Evolutionary conservation across 2,888 invertebrate genomes (phyloP).

Genomic region (Rhyacophila evoluta): DNA sequence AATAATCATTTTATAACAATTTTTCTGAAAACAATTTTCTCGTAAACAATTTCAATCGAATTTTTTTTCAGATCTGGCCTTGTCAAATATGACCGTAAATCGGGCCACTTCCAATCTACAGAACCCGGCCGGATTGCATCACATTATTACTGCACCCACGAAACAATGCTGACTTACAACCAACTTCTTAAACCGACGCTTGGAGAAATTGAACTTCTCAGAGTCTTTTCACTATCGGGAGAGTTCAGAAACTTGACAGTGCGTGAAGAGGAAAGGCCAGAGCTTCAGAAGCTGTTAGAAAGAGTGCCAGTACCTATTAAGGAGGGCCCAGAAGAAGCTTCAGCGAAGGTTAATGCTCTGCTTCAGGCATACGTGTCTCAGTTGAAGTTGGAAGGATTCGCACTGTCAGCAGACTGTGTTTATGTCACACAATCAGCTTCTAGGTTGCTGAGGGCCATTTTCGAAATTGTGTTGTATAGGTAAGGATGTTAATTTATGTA

Average conservation of each 20-base stretch:
- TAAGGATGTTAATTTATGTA: too few relatives aligned
- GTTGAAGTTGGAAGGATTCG: conserved; percentile 97
- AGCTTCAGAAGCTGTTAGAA: conserved; percentile 86
- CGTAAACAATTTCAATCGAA: too few relatives aligned
- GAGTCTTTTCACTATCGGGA: conserved; percentile 97
- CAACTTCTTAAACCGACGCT: conserved; percentile 95
- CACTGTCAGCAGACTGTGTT: conserved; percentile 99
- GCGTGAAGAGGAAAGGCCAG: conserved; percentile 95
- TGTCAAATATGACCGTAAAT: conserved; percentile 94
- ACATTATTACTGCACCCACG: conserved; percentile 98
- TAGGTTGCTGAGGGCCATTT: conserved; percentile 94
- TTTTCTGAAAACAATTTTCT: too few relatives aligned
- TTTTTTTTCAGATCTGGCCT: conserved; percentile 83
- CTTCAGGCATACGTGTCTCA: conserved; percentile 83
- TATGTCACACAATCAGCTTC: conserved; percentile 98
- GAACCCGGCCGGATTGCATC: conserved; percentile 98
- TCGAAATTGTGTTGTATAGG: conserved; percentile 90
- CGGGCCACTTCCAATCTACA: conserved; percentile 89
- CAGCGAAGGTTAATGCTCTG: conserved; percentile 81
- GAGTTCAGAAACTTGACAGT: conserved; percentile 96
- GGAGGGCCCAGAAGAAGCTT: conserved; percentile 97
- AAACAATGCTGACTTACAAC: conserved; percentile 97
- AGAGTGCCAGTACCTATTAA: conserved; percentile 99
- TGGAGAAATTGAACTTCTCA: conserved; percentile 96
- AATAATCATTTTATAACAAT: too few relatives aligned